phyloP scores from a whole-genome alignment of 1,140 invertebrate species.

The Drosophila subobscura region DNA sequence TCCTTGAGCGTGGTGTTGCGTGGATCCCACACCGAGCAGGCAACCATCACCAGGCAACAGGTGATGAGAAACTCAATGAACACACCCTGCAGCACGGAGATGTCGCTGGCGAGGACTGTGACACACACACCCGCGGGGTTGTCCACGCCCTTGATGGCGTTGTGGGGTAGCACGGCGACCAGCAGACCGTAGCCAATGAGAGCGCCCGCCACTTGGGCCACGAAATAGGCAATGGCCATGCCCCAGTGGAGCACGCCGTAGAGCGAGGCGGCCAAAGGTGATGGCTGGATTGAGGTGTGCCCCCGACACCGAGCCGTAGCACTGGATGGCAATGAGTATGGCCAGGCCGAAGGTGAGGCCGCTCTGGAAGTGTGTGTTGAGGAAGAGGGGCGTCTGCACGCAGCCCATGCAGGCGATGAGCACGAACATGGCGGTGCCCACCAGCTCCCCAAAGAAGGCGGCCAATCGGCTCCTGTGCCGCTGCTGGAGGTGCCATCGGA shows the following conservation, averaged over 20 bases:
- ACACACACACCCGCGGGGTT: conserved; percentile 85
- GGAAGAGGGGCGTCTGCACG: conserved; percentile 68
- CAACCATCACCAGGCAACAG: conserved; percentile 86
- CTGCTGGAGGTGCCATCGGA: conserved; percentile 16
- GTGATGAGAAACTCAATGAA: conserved; percentile 86
- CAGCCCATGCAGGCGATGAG: conserved; percentile 90
- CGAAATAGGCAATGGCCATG: conserved; percentile 88
- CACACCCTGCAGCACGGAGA: conserved; percentile 84
- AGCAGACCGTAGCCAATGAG: conserved; percentile 88
- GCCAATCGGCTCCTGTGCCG: conserved; percentile 28
- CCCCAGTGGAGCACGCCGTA: conserved; percentile 84
- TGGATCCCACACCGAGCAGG: conserved; percentile 87
- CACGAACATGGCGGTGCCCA: conserved; percentile 90
- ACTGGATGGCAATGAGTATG: conserved; percentile 85
- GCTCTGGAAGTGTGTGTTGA: conserved; percentile 59
- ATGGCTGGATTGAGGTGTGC: conserved; percentile 96
- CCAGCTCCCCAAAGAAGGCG: conserved; percentile 86
- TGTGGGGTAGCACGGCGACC: conserved; percentile 86
- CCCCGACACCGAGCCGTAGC: conserved; percentile 92
- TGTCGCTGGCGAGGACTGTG: conserved; percentile 85
- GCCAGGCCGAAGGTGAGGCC: conserved; percentile 71
- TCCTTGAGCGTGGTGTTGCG: conserved; percentile 85
- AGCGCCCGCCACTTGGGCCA: conserved; percentile 89
- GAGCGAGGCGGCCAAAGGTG: conserved; percentile 88
- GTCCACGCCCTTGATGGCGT: conserved; percentile 68